Percentiles rank a stretch among this genome's conserved stretches.
These are phyloP conservation scores for Melanogrammus aeglefinus DNA, from an alignment of 2,797 vertebrate species.

Conservation along the genomic window DNA sequence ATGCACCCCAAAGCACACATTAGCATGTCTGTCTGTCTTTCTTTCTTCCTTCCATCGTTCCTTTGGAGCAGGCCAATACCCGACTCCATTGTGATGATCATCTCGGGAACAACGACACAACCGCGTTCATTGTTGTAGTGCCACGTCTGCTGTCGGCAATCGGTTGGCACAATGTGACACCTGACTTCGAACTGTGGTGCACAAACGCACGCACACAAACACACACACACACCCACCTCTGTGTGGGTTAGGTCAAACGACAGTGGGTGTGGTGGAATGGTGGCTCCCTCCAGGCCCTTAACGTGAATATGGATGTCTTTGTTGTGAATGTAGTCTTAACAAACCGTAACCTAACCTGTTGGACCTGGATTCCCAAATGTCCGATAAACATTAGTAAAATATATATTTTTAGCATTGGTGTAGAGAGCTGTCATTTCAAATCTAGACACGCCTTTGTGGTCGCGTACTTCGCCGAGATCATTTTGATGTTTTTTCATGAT, in stretches of 20 bases:
- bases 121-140: not conserved
- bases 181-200: not conserved
- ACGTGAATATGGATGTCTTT: not conserved
- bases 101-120: not conserved
- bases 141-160: conserved; percentile 5
- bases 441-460: not conserved
- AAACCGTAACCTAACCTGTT: not conserved
- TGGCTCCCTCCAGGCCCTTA: not conserved
- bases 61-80: not conserved
- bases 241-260: not conserved
- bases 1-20: not conserved
- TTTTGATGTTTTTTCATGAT: not conserved
- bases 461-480: not conserved
- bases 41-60: not conserved
- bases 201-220: not conserved
- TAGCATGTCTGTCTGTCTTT: not conserved
- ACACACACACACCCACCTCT: conserved; percentile 1
- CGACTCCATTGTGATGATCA: not conserved
- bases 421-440: not conserved
- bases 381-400: not conserved
- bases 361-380: not conserved
- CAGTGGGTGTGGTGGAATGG: not conserved
- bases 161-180: not conserved
- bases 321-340: not conserved
- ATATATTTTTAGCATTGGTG: not conserved